Conservation (phyloP, 2,888 invertebrate genomes). For the Priocnemis perturbator region DNA sequence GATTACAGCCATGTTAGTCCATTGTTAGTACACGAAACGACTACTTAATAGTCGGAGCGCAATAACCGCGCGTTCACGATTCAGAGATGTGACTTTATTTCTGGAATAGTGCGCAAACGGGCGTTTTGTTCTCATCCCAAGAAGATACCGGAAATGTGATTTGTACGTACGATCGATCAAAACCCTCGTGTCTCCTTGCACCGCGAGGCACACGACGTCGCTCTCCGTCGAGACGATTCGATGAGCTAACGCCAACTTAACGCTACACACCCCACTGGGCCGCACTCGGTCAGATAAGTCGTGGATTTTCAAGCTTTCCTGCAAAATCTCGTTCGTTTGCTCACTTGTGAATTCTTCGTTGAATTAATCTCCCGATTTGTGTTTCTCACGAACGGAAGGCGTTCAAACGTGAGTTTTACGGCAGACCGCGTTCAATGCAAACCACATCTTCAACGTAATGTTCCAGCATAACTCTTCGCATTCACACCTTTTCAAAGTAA, state of each 20-base stretch:
- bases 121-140: no score
- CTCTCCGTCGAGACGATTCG: constrained; percentile 64
- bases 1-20: no score
- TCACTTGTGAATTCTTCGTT: constrained; percentile 61
- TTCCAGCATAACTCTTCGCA: no score
- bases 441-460: no score
- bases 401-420: constrained; percentile 25
- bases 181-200: constrained; percentile 45
- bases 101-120: no score
- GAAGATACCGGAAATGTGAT: constrained; percentile 58
- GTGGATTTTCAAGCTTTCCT: constrained; percentile 65
- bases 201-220: constrained; percentile 44
- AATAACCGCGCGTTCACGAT: no score
- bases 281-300: constrained; percentile 71
- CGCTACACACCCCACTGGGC: constrained; percentile 71
- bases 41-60: no score
- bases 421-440: no score
- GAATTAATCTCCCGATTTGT: constrained; percentile 18
- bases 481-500: no score
- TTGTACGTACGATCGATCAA: constrained; percentile 66
- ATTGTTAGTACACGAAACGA: no score
- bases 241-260: constrained; percentile 70
- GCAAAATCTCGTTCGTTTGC: constrained; percentile 55
- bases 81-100: no score
- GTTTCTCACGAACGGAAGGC: constrained; percentile 21